Evolutionary conservation across 2,797 vertebrate genomes (phyloP), one percentile per base, ranked within the genome.

Genomic region (Platalea minor): DNA sequence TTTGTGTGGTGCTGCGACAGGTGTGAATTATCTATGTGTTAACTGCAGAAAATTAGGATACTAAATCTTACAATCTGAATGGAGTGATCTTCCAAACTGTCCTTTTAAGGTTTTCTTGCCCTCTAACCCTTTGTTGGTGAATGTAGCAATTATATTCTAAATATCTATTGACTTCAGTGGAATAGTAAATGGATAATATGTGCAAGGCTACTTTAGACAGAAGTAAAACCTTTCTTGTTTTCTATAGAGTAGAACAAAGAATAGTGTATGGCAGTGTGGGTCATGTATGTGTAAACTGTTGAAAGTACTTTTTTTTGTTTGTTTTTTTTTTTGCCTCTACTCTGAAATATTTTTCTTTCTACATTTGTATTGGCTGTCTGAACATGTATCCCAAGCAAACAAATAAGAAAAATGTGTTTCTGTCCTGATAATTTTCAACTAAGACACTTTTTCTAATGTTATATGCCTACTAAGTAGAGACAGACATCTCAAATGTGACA

Each of bases 1-100:
- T 94, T 95, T 99, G 69, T 99, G 99, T 97, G 99, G 99, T 87
- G 98, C 98, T 25, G 99, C 99, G 0, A 99, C 99, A 98, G 99
- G 99, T 99, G 96, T 43, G 92, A 88, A 82, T 88, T 54, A 51
- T 4, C 4, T 28, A 46, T 48, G 10, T 53, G 28, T 82, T 75
- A 60, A 21, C 23, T 93, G 33, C 64, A 90, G 54, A 45, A 60
- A 48, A 45, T 25, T 15, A 25, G 29, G 19, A n/a, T 50, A 20
- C 20, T 61, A 73, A 76, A 11, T 33, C 61, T 79, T 75, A 41
- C 7, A 17, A 1, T 56, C 41, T 54, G 26, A 59, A 54, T 2
- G 10, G 31, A 63, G 37, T 73, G 33, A 59, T 69, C 35, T 69
- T 86, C 39, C 43, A 37, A 19, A 41, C 14, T 56, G 35, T 65